Base-by-base conservation (phyloP, 2,888 invertebrate species). In the Hecatera dysodea region DNA sequence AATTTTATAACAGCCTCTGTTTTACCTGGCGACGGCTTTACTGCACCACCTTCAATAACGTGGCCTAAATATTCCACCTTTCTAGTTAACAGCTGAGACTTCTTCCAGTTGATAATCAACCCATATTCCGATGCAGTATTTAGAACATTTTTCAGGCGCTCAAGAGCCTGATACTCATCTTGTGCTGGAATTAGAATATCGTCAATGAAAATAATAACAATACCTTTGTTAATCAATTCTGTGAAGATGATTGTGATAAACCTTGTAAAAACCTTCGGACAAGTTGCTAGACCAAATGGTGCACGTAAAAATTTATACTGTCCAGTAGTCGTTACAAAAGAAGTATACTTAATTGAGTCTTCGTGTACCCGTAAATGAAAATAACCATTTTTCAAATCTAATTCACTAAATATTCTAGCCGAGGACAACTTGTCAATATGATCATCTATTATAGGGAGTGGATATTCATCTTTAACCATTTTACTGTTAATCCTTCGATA, bases 1-100 rank as follows among this genome's bases (percentile, higher is more conserved):
- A n/a, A n/a, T n/a, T n/a, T n/a, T n/a, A n/a, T n/a, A n/a, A n/a
- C 61, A 7, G 61, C 61, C 50, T 61, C 61, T 15, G 8, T 61
- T 11, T 50, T 61, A 1, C n/a, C 61, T 36, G 57, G 57, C 39
- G 24, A 36, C n/a, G 57, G 57, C 17, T 1, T 7, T 9, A 57
- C 57, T 57, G 22, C 24, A 8, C 57, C 42, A 57, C 24, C 24
- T 7, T 57, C 57, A 24, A 57, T 57, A 6, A 24, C 24, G 15
- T 57, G 57, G 5, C 57, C 57, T 17, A 57, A 15, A 17, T 57
- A 57, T 4, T 22, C 24, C 3, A n/a, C 24, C 24, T 22, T 42
- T 24, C 57, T n/a, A 2, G 11, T 11, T 17, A 57, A 15, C 22
- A 57, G 57, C 39, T 57, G 57, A 15, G 57, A 15, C 24, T 57